Base-by-base conservation (phyloP, 1,140 invertebrate species). In the Drosophila busckii region DNA sequence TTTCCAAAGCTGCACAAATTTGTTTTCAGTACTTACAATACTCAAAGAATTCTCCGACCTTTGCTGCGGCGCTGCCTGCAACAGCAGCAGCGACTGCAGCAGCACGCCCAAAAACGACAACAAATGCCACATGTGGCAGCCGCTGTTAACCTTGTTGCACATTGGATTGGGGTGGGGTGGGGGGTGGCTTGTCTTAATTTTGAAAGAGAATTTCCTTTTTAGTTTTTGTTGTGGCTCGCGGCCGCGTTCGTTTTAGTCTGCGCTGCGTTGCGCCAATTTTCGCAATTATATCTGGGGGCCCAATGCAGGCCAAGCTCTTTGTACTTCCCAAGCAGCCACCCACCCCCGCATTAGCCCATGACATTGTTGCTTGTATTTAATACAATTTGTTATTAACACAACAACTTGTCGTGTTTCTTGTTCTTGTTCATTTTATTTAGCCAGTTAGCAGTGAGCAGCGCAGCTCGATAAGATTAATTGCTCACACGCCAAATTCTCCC, bases 371-470 rank as follows among this genome's bases (percentile, higher is more conserved):
- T 19, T 38, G 48, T 61, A 50, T 71, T 70, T 71, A 48, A 69
- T 55, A 50, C 70, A 76, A 78, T 49, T 75, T 76, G 41, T 66
- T 70, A 66, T 76, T 76, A 76, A 56, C 42, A 55, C 32, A 23
- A 40, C 12, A n/a, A n/a, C n/a, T n/a, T n/a, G n/a, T n/a, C n/a
- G n/a, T n/a, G n/a, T n/a, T n/a, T n/a, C n/a, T 23, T 26, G 45
- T 40, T 25, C 38, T 46, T 48, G 50, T 48, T 55, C 58, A 48
- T 61, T 42, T 61, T 61, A 55, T 61, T 61, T 61, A 52, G 58
- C 58, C 58, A 61, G 28, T 42, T 46, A 31, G 37, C 26, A 26
- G 32, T 16, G 17, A n/a, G 9, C 10, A 7, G 23, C 22, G 15
- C 29, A 20, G 22, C 48, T 56, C 40, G 63, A 66, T 66, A 66